Percentiles rank a stretch among this genome's conserved stretches.
Conservation (phyloP, 2,113 vertebrate genomes). For the Calidris pugnax region DNA sequence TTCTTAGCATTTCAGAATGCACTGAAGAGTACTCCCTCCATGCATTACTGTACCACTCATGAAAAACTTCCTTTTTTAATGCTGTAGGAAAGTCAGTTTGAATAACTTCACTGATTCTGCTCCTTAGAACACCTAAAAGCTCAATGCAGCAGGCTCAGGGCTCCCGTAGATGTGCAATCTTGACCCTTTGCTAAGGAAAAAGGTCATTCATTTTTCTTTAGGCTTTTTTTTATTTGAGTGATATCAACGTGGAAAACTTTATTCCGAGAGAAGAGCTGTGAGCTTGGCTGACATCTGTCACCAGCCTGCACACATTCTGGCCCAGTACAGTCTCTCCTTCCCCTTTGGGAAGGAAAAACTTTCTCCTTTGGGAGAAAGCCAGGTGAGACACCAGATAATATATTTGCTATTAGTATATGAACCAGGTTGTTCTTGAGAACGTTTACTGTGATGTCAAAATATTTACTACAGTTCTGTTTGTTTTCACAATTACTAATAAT, state of each 20-base stretch:
- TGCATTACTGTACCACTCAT: background rate
- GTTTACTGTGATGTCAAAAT: background rate
- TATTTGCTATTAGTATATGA: background rate
- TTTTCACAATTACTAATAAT: background rate
- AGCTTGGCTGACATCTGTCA: background rate
- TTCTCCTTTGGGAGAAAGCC: background rate
- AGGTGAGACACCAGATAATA: background rate
- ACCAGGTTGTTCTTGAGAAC: background rate
- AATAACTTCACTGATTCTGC: background rate
- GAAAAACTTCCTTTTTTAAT: background rate
- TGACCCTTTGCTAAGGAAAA: background rate
- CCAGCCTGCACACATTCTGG: background rate
- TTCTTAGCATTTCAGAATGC: background rate
- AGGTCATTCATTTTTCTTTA: background rate
- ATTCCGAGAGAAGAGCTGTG: background rate
- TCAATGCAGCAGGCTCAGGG: background rate
- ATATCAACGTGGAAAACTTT: background rate
- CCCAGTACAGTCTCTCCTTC: background rate
- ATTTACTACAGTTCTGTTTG: background rate
- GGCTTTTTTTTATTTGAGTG: background rate
- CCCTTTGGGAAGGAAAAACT: too few relatives aligned
- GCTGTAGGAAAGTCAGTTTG: background rate
- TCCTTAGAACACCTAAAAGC: background rate
- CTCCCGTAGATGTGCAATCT: background rate
- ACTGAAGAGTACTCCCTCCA: background rate